Evolutionary conservation across 1,140 invertebrate species (phyloP), one percentile per base, ranked within the genome.

Genomic region (Drosophila virilis): DNA sequence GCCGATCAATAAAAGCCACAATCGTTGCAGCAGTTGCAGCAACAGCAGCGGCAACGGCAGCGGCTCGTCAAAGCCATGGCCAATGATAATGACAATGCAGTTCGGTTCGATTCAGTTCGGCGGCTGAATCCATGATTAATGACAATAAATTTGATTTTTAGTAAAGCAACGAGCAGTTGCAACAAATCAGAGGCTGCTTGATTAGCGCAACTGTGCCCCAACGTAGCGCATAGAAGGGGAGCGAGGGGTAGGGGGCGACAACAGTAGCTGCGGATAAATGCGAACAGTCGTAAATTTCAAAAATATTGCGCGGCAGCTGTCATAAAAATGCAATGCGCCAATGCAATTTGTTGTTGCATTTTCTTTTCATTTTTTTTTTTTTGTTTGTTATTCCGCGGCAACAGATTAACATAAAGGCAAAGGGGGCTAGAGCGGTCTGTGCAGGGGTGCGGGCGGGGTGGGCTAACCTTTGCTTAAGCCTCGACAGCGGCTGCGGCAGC

Each of bases 71-170:
- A 60, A 70, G 38, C 74, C 65, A 68, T 69, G 67, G 52, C 52
- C 67, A 80, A 78, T 78, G 77, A 78, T 79, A 80, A 84, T 85
- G 81, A 68, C 81, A 80, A 81, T 86, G 81, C 78, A 65, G 67
- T 60, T 59, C 22, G n/a, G 46, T 3, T 51, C 37, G 48, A 58
- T 43, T 9, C 50, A 52, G 50, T 52, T 52, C 32, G 32, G 42
- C 33, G 15, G 10, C 40, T 43, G 61, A 43, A 67, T 65, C 84
- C 80, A 89, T 89, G 84, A 89, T 89, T 89, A 89, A 89, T 89
- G 84, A 89, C 85, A 89, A 89, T 89, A 89, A 89, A 89, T 89
- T 89, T 84, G 80, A 85, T 77, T 78, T 78, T 54, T 48, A 38
- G 61, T 32, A 51, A 66, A 43, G 55, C 35, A 12, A 38, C n/a